Evolutionary conservation across 2,888 invertebrate genomes (phyloP), one percentile per base, ranked within the genome.

Genomic region (Ochropacha duplaris): DNA sequence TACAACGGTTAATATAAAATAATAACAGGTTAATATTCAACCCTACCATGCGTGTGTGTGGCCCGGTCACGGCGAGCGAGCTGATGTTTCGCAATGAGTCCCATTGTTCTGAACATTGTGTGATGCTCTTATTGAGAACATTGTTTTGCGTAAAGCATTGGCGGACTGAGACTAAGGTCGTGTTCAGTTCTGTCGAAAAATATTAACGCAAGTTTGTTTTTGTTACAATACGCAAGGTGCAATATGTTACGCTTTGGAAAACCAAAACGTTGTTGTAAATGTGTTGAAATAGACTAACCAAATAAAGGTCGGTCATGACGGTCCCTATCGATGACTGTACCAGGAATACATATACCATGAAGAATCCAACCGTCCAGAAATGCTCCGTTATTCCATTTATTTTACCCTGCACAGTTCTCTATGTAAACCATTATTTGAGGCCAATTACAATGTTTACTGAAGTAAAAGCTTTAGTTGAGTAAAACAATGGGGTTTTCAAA

Each of bases 91-190:
- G 55, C 49, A 58, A 58, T 52, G 51, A 31, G n/a, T 22, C 16
- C 58, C 44, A 58, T 58, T 58, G 58, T 58, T 58, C 52, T n/a
- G 49, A 28, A 5, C 16, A 11, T 50, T 50, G 50, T 52, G 34
- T 52, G 52, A 52, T 52, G 52, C 52, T 52, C 63, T 66, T 71
- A 71, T 73, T 71, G 57, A 65, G 61, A 58, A 63, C 71, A 76
- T 77, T 79, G 76, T 74, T 76, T 62, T 66, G 34, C 34, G 57
- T 54, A 16, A 19, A 39, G 16, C 50, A 28, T 49, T 39, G 50
- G 39, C 31, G 56, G 57, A 62, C 60, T 71, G 56, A 64, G 57
- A 57, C 55, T 57, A 62, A 64, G 62, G 69, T 56, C 58, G 44
- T 44, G 44, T 44, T 39, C 39, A 16, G 6, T 39, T 39, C 6